Conservation (phyloP, 2,113 vertebrate genomes). For the Lates calcarifer region DNA sequence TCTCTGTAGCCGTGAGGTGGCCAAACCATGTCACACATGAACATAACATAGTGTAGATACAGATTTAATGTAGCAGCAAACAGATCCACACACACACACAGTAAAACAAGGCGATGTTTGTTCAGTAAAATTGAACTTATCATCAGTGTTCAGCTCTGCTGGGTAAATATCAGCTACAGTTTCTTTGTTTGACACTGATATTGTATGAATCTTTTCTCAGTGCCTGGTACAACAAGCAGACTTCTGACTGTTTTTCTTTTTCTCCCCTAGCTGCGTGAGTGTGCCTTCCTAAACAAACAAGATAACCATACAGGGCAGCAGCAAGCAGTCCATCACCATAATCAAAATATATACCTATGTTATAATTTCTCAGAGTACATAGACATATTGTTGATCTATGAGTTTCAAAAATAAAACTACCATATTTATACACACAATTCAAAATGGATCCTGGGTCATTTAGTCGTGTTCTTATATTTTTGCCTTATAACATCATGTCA, state of each 20-base stretch:
- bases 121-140: conserved; percentile 65
- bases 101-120: conserved; percentile 55
- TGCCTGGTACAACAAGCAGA: conserved; percentile 22
- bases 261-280: neutral
- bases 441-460: neutral
- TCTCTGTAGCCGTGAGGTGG: conserved; percentile 21
- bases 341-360: conserved; percentile 29
- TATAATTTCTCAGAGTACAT: conserved; percentile 11
- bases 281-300: conserved; percentile 19
- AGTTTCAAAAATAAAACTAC: conserved; percentile 13
- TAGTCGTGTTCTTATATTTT: neutral
- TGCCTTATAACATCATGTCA: neutral
- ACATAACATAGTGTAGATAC: conserved; percentile 48
- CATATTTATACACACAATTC: neutral
- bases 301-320: conserved; percentile 30
- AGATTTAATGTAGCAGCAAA: conserved; percentile 67
- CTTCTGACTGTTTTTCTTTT: neutral
- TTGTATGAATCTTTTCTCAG: conserved; percentile 34
- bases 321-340: conserved; percentile 7
- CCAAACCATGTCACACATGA: conserved; percentile 33
- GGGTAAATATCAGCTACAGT: conserved; percentile 64
- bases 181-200: conserved; percentile 62
- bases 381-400: neutral
- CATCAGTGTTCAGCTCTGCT: conserved; percentile 51
- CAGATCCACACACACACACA: conserved; percentile 35